Percentiles rank a stretch among this genome's conserved stretches.
These are phyloP conservation scores for Noctua pronuba DNA, from an alignment of 2,888 invertebrate species.

Conservation along the genomic window DNA sequence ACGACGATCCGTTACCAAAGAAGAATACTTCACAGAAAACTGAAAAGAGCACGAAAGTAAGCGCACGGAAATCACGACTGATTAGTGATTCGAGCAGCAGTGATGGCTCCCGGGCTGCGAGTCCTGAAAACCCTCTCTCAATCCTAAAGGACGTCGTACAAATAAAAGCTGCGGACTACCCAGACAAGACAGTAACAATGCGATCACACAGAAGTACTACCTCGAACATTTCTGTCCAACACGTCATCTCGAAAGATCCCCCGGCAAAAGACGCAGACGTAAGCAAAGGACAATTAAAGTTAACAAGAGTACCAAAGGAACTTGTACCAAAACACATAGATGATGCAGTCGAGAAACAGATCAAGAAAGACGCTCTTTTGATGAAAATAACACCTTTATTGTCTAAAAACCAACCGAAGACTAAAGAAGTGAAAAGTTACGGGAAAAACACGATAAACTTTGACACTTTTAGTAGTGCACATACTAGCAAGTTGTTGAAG, in stretches of 20 bases:
- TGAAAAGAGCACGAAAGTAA: conserved; percentile 17
- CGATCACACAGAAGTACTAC: conserved; percentile 24
- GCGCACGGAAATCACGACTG: conserved; percentile 10
- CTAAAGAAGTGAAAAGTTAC: conserved; percentile 14
- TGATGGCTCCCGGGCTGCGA: conserved; percentile 60
- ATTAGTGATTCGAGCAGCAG: conserved; percentile 62
- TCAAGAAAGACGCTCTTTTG: conserved; percentile 40
- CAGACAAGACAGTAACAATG: not conserved
- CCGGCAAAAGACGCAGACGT: not conserved
- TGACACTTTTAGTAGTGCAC: conserved; percentile 40
- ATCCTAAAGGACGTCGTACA: conserved; percentile 81
- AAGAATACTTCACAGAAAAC: conserved; percentile 1
- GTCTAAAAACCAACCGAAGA: conserved; percentile 33
- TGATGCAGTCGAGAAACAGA: conserved; percentile 41
- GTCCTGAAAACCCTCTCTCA: conserved; percentile 75
- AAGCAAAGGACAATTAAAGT: conserved; percentile 19
- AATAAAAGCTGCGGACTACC: conserved; percentile 75
- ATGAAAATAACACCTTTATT: conserved; percentile 37
- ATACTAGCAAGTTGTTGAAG: conserved; percentile 30
- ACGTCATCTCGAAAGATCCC: conserved; percentile 36
- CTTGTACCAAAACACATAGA: conserved; percentile 44
- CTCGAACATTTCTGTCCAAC: conserved; percentile 44
- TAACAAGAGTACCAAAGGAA: conserved; percentile 46
- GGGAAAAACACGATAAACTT: conserved; percentile 40
- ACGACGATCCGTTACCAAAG: conserved; percentile 11